Base-by-base conservation (phyloP, 2,888 invertebrate genomes). In the Pristionchus mayeri region DNA sequence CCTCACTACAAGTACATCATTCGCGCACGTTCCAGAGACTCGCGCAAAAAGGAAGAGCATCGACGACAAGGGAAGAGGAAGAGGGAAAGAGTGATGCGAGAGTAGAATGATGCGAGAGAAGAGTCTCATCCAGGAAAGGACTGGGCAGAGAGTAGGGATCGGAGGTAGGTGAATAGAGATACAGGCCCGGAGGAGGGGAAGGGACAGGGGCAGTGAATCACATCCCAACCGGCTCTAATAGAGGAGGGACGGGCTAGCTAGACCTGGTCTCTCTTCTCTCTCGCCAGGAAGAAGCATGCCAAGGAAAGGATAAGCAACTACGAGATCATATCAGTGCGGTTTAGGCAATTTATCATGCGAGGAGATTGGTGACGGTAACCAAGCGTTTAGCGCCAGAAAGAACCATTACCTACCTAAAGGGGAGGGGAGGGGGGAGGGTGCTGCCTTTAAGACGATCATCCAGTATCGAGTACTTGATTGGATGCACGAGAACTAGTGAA, bases 191-290 rank as follows among this genome's bases (percentile, higher is more conserved):
- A 50, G 50, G 50, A 78, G 34, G 48, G 24, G 48, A 24, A 44
- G 27, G n/a, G 71, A 40, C 9, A 2, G 76, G 57, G 57, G 57
- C 6, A 78, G 76, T 50, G 76, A 78, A 80, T 52, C 78, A 78
- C 30, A 44, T 78, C 40, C 40, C 18, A 52, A 52, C 78, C 78
- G 48, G 50, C 52, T 52, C 78, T 21, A 48, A 34, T 37, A 67
- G 34, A 67, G 75, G 44, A 48, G 40, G 75, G 27, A 48, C 75
- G 44, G 75, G 44, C 75, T 48, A 30, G 75, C 18, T 44, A 44
- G 48, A 75, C 44, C 48, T 48, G 48, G 48, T 75, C 75, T 75
- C 75, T 75, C 48, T 75, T 75, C 75, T 75, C 48, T 48, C 21
- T 44, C 75, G 34, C 7, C 16, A 30, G 34, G 37, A 21, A 63